Evolutionary conservation across 2,113 vertebrate genomes (phyloP).

Genomic region (Microtus oregoni): DNA sequence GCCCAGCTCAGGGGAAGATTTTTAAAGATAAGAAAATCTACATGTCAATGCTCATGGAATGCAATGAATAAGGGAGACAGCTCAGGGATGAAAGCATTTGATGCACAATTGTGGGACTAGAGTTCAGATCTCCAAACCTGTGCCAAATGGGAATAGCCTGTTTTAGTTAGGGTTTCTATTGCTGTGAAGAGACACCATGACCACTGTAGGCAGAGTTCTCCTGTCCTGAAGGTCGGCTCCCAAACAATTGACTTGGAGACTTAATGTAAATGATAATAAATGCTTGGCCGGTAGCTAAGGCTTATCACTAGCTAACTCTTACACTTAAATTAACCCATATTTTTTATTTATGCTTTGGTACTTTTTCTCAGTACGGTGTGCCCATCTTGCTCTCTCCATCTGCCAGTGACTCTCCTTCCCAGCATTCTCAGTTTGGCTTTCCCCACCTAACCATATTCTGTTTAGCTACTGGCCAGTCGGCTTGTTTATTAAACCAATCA

Average conservation of each 20-base stretch:
- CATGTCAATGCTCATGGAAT: conserved; percentile 8
- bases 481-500: background rate
- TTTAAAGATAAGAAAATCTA: background rate
- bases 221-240: background rate
- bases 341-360: background rate
- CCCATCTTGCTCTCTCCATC: too few species aligned
- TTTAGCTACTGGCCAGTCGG: background rate
- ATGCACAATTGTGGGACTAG: background rate
- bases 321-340: background rate
- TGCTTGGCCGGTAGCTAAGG: background rate
- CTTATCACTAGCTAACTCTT: background rate
- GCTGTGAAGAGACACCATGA: background rate
- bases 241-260: background rate
- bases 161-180: background rate
- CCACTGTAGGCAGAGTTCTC: background rate
- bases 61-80: background rate
- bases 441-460: too few species aligned
- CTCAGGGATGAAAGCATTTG: background rate
- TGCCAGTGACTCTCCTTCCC: too few species aligned
- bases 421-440: too few species aligned
- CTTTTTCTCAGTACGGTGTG: too few species aligned
- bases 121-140: background rate
- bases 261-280: background rate
- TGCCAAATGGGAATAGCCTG: background rate
- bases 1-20: background rate